A percentile compares a stretch with the other conserved stretches of the same genome.
These are phyloP conservation scores for Syrrhaptes paradoxus DNA, from an alignment of 2,113 vertebrate genomes.

Conservation along the genomic window DNA sequence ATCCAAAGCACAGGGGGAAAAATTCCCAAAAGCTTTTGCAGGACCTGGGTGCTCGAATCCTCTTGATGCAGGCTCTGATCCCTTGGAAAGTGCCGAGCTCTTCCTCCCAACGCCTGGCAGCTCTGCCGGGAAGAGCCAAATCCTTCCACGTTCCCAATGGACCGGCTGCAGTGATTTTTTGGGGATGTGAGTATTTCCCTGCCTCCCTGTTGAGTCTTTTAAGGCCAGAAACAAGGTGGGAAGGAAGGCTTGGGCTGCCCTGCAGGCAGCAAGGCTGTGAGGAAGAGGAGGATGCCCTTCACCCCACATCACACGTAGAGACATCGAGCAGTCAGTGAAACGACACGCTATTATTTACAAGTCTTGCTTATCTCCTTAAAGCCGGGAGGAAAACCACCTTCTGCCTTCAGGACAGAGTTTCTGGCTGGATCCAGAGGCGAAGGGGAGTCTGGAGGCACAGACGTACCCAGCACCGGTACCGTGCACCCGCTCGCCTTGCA, in stretches of 20 bases:
- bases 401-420: neutral
- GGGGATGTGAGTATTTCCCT: neutral
- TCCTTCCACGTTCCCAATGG: fast-evolving
- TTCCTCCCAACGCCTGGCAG: fast-evolving
- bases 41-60: neutral
- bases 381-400: neutral
- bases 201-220: neutral
- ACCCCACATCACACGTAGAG: neutral
- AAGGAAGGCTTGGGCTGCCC: fast-evolving
- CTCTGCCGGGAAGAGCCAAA: fast-evolving
- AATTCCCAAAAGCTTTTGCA: neutral
- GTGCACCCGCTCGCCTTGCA: neutral
- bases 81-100: fast-evolving
- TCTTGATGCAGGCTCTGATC: fast-evolving
- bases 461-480: fast-evolving
- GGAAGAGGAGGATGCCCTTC: neutral
- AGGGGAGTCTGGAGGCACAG: neutral
- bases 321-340: neutral
- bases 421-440: neutral
- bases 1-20: neutral
- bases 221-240: neutral
- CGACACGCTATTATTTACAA: neutral
- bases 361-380: neutral
- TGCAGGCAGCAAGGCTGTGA: neutral
- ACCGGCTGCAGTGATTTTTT: neutral